Evolutionary conservation across 2,797 vertebrate species (phyloP).

Genomic region (Lepus townsendii): DNA sequence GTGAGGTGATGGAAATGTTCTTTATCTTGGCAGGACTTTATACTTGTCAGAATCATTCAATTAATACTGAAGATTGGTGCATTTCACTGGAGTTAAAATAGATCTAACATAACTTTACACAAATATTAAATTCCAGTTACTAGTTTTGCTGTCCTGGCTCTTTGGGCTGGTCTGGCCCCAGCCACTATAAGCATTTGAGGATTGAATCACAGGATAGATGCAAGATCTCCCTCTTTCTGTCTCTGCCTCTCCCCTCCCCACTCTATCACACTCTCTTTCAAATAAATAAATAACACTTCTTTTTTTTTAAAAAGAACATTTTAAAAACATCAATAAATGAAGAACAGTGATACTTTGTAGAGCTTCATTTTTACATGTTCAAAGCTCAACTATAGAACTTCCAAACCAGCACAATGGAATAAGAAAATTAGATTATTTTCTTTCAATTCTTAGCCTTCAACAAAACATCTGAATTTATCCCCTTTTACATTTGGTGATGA

Average conservation of each 20-base stretch:
- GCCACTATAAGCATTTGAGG: no score
- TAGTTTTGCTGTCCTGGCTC: background rate
- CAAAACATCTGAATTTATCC: background rate
- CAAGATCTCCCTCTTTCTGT: no score
- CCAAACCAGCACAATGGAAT: background rate
- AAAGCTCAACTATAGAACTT: background rate
- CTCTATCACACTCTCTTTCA: no score
- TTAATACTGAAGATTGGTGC: background rate
- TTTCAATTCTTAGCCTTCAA: slow-evolving; percentile 52
- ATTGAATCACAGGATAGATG: no score
- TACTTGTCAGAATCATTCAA: background rate
- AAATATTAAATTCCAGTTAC: background rate
- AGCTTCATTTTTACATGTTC: background rate
- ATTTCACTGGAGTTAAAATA: background rate
- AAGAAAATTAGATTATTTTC: background rate
- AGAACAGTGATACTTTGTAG: background rate
- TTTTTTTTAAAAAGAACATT: no score
- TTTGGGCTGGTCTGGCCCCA: no score
- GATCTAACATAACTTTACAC: background rate
- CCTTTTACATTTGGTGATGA: slow-evolving; percentile 31
- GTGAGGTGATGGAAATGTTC: background rate
- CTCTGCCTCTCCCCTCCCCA: no score
- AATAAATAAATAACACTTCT: no score
- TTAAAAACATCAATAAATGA: background rate
- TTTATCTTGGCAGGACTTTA: background rate